phyloP scores from a whole-genome alignment of 2,797 vertebrate species.

The Artibeus jamaicensis region DNA sequence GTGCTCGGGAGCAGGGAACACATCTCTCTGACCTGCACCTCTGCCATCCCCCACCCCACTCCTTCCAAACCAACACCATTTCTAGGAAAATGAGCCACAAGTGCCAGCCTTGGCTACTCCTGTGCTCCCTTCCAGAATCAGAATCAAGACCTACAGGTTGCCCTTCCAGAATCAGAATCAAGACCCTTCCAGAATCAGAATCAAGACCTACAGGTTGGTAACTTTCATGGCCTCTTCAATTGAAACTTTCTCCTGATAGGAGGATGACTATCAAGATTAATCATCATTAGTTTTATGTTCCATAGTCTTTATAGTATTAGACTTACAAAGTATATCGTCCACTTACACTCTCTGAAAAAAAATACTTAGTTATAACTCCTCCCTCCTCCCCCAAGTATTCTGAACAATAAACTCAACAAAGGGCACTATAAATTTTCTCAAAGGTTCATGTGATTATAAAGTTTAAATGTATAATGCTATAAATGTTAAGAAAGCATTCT shows the following conservation, averaged over 20 bases:
- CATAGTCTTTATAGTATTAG: neutral
- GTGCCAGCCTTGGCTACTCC: neutral
- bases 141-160: neutral
- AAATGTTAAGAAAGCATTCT: neutral
- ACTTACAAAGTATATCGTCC: neutral
- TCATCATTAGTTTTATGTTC: neutral
- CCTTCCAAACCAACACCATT: neutral
- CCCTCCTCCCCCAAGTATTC: neutral
- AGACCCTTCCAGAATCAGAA: neutral
- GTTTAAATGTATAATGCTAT: neutral
- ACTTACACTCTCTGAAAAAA: neutral
- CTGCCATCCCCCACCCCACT: rapidly evolving
- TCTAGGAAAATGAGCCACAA: neutral
- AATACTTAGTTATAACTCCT: neutral
- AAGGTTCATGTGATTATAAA: neutral
- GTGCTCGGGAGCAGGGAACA: neutral
- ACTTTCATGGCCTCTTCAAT: neutral
- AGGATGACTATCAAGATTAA: neutral
- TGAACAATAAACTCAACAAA: constrained; percentile 31
- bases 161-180: neutral
- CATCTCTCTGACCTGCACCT: neutral
- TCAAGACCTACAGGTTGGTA: neutral
- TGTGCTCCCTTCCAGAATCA: neutral
- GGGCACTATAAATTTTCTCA: neutral
- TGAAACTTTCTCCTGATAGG: neutral